phyloP scores from a whole-genome alignment of 2,888 invertebrate species.

The Mimachlamys varia region DNA sequence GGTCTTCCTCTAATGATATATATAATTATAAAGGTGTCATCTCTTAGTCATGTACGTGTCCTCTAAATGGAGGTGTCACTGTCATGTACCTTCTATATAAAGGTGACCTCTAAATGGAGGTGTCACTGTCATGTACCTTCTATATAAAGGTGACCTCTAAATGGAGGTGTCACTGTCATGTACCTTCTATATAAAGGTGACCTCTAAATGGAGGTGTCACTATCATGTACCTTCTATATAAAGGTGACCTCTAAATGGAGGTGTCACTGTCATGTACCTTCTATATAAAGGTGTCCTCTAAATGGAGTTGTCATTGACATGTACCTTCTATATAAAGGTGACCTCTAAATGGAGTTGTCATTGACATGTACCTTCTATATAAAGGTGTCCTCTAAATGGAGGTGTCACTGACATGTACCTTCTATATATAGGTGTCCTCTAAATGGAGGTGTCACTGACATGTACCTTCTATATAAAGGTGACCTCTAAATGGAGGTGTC shows the following conservation, averaged over 20 bases:
- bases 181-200: not conserved
- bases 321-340: too few species aligned
- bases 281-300: not conserved
- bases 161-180: not conserved
- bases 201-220: too few species aligned
- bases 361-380: not conserved
- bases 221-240: too few species aligned
- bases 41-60: not conserved
- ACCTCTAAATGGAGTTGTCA: too few species aligned
- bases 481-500: not conserved
- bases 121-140: too few species aligned
- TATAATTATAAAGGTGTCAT: too few species aligned
- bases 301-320: too few species aligned
- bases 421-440: not conserved
- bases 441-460: not conserved
- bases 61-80: not conserved
- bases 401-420: not conserved
- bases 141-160: not conserved
- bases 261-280: not conserved
- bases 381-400: not conserved
- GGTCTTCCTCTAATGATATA: too few species aligned
- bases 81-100: not conserved
- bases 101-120: not conserved
- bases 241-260: not conserved
- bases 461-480: not conserved